Evolutionary conservation across 2,113 vertebrate genomes (phyloP), one percentile per base, ranked within the genome.

Genomic region (Pungitius pungitius): DNA sequence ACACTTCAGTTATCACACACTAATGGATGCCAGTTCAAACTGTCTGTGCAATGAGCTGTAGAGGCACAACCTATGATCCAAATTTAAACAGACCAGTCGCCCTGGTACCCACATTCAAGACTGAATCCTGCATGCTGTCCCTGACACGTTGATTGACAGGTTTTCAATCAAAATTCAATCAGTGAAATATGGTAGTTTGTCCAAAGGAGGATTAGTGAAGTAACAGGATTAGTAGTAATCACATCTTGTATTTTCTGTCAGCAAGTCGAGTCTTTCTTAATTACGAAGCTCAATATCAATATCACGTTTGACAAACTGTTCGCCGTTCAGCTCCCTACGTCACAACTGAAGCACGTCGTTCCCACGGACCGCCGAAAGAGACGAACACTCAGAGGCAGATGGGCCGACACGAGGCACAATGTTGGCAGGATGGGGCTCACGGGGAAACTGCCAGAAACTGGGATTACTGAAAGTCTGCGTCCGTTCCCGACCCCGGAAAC

Each of bases 1-100:
- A n/a, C n/a, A 81, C 84, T 75, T 66, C 79, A 85, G 72, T 78
- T 82, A 80, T 69, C 75, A 68, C 75, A 84, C 77, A 57, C 55
- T 27, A 63, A 77, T 84, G 75, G 84, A 55, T 75, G 70, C 61
- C 72, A 78, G 57, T 85, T 85, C 82, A 77, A 77, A 73, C 58
- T 69, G 80, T 64, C 58, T 62, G 73, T 27, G 72, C 81, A 82
- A 49, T 75, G 66, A 80, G 73, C 75, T 79, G 80, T 35, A 30
- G 69, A 82, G 37, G 26, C 68, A 49, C 80, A 61, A 72, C 20
- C 80, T 69, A 42, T 62, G 68, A 81, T 78, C 55, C 37, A 54
- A 81, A 82, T 69, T 73, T 73, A 80, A 87, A 87, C 77, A 81
- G 51, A 75, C 59, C 14, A 18, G 35, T 26, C 35, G 43, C 42